A percentile compares a stretch with the other conserved stretches of the same genome.
Conservation (phyloP, 53 echinoderm and acorn worm genomes). For the Crossaster papposus region DNA sequence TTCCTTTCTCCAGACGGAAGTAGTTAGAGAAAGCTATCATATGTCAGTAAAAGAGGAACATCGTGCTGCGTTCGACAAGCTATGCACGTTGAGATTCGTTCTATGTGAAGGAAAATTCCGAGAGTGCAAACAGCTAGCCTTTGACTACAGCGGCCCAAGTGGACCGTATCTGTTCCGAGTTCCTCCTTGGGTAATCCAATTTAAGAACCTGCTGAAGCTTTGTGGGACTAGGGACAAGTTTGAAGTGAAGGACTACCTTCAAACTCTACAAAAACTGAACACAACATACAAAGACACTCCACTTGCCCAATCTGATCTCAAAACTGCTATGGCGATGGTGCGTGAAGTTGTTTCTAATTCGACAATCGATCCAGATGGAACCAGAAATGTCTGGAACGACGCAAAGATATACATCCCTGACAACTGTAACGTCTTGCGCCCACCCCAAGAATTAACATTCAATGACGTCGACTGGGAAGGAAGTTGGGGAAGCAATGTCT, state of each 20-base stretch:
- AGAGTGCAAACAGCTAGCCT: conserved; percentile 38
- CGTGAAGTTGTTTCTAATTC: background rate
- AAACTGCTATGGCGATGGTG: conserved; percentile 40
- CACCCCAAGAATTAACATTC: conserved; percentile 15
- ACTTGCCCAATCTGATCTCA: conserved; percentile 2
- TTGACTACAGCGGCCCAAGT: conserved; percentile 7
- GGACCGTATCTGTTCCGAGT: conserved; percentile 28
- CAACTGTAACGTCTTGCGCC: background rate
- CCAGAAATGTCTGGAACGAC: background rate
- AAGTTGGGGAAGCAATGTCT: background rate
- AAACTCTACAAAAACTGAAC: conserved; percentile 22
- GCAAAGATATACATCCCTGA: conserved; percentile 6
- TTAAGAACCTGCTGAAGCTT: conserved; percentile 1
- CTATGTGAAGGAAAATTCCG: conserved; percentile 24
- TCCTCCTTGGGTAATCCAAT: background rate
- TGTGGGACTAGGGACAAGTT: conserved; percentile 42
- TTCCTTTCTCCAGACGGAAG: conserved; percentile 4
- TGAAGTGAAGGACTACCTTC: conserved; percentile 20
- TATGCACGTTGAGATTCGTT: conserved; percentile 25
- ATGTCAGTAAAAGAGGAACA: background rate
- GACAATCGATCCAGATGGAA: background rate
- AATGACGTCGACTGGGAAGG: conserved; percentile 33
- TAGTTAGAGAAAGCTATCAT: background rate
- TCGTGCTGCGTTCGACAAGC: background rate
- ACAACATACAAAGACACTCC: background rate